Evolutionary conservation across 2,113 vertebrate species (phyloP).

Genomic region (Ophthalmolycus amberensis): DNA sequence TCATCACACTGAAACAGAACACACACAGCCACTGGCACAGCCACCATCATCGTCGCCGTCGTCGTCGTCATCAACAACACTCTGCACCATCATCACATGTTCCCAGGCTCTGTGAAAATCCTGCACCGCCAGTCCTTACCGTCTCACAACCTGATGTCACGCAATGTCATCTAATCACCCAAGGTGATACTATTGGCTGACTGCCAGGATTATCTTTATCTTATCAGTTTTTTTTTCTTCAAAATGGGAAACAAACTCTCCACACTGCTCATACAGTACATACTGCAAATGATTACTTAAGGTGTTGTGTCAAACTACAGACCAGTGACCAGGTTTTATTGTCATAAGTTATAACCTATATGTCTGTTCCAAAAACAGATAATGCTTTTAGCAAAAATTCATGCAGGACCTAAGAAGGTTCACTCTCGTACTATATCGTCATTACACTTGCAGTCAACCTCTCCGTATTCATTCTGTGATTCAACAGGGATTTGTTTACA

Average conservation of each 20-base stretch:
- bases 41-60: slow-evolving; percentile 39
- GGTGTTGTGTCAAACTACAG: neutral
- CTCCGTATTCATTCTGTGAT: neutral
- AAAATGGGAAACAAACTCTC: neutral
- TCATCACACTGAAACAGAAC: slow-evolving; percentile 66
- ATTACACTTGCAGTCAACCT: neutral
- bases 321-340: neutral
- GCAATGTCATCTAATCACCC: slow-evolving; percentile 51
- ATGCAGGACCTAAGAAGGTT: too few relatives aligned
- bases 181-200: slow-evolving; percentile 46
- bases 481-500: neutral
- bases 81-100: slow-evolving; percentile 55
- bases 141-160: slow-evolving; percentile 55
- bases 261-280: neutral
- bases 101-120: slow-evolving; percentile 64
- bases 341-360: neutral
- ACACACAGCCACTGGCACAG: slow-evolving; percentile 61
- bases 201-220: neutral
- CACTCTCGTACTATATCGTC: neutral
- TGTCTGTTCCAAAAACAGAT: neutral
- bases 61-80: slow-evolving; percentile 53
- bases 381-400: neutral
- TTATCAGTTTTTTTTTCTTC: neutral
- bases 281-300: neutral
- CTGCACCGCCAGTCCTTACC: slow-evolving; percentile 16